Percentiles rank a stretch among this genome's conserved stretches.
phyloP scores from a whole-genome alignment of 2,113 vertebrate genomes.

The Lutjanus erythropterus region DNA sequence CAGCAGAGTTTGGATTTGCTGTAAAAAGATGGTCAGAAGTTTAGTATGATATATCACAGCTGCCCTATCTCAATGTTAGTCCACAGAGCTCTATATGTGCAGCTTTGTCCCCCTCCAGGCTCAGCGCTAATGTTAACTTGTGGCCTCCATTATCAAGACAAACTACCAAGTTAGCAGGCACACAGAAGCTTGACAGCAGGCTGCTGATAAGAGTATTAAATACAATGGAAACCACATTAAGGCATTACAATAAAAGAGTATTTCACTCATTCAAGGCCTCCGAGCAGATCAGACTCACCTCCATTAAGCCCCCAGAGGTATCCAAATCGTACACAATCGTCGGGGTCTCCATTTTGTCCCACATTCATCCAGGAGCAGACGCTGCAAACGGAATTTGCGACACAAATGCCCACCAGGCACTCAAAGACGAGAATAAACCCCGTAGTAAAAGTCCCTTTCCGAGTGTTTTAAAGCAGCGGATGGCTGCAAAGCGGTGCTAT shows the following conservation, averaged over 20 bases:
- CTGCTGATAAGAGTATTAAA: not conserved
- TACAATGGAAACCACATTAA: fast-evolving
- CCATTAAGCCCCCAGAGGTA: constrained; percentile 97
- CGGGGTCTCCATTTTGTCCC: constrained; percentile 98
- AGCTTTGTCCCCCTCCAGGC: not conserved
- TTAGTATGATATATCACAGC: not conserved
- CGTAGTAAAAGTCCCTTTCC: not conserved
- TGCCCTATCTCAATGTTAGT: too few species aligned
- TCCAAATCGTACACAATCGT: constrained; percentile 98
- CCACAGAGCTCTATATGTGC: not conserved
- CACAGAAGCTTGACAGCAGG: not conserved
- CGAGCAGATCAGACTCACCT: constrained; percentile 86
- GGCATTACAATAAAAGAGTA: not conserved
- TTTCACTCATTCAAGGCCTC: constrained; percentile 25
- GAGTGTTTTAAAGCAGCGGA: constrained; percentile 3
- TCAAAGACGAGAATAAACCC: constrained; percentile 7
- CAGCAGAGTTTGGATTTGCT: constrained; percentile 97
- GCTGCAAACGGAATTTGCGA: constrained; percentile 19
- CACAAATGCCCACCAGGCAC: not conserved
- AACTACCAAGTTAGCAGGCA: not conserved
- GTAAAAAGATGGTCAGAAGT: constrained; percentile 41
- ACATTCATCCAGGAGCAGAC: constrained; percentile 90
- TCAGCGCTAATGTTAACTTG: constrained; percentile 8
- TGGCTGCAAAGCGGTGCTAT: constrained; percentile 45
- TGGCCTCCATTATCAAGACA: constrained; percentile 51